Evolutionary conservation across 2,888 invertebrate genomes (phyloP).

Genomic region (Danaus chrysippus): DNA sequence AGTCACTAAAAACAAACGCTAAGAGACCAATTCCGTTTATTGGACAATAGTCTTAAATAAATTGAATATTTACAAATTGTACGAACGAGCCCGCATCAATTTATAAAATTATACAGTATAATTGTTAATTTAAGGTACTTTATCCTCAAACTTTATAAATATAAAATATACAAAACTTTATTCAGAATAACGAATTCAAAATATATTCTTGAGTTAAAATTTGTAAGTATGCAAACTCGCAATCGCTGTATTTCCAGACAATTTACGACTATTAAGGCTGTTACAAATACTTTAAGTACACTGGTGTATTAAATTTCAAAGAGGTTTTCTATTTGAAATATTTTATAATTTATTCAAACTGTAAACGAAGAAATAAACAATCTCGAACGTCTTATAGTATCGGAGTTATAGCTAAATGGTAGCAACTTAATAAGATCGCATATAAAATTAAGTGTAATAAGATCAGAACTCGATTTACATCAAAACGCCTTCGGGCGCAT

Average conservation of each 20-base stretch:
- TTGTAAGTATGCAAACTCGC: constrained; percentile 12
- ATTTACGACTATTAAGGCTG: constrained; percentile 21
- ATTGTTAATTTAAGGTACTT: constrained; percentile 7
- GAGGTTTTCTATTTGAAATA: constrained; percentile 28
- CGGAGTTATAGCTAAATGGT: constrained; percentile 26
- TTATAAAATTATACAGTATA: constrained; percentile 4
- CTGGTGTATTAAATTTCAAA: constrained; percentile 26
- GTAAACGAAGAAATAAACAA: constrained; percentile 26
- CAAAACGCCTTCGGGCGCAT: constrained; percentile 55
- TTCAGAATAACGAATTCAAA: constrained; percentile 11
- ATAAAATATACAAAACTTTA: neutral
- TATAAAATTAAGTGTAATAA: constrained; percentile 39
- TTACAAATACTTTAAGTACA: constrained; percentile 23
- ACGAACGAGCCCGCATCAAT: constrained; percentile 24
- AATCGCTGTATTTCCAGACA: constrained; percentile 20
- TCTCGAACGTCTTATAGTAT: constrained; percentile 27
- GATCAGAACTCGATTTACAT: constrained; percentile 56
- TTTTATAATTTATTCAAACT: constrained; percentile 31
- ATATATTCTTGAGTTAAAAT: constrained; percentile 5
- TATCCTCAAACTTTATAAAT: constrained; percentile 6
- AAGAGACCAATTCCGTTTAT: constrained; percentile 22
- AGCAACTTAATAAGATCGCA: constrained; percentile 29
- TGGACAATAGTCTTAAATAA: constrained; percentile 21
- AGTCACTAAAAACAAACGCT: constrained; percentile 22
- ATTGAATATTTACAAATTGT: constrained; percentile 30